Evolutionary conservation across 2,888 invertebrate species (phyloP).

Genomic region (Uropetala carovei): DNA sequence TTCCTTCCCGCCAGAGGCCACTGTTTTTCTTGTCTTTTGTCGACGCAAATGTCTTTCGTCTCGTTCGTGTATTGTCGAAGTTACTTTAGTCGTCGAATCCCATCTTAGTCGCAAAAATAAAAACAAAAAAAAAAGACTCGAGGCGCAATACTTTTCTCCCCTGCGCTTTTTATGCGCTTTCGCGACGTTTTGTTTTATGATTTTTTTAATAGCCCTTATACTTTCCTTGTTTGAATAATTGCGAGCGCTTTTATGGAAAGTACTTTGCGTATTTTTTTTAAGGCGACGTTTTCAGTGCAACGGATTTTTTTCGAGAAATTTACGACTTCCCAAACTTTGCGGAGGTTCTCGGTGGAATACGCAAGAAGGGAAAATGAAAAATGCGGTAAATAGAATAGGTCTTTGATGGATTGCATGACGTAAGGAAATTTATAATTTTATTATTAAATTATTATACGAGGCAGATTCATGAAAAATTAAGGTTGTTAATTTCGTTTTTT

Average conservation of each 20-base stretch:
- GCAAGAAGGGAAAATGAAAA: no score
- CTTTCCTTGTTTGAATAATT: neutral
- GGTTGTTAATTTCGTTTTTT: no score
- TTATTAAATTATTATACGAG: no score
- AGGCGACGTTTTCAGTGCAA: neutral
- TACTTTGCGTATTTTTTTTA: neutral
- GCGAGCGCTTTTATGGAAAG: slow-evolving; percentile 5
- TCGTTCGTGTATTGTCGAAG: neutral
- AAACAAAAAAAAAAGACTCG: neutral
- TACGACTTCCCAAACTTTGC: no score
- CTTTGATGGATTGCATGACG: no score
- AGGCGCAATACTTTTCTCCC: neutral
- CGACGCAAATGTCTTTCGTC: neutral
- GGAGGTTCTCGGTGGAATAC: no score
- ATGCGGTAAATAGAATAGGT: no score
- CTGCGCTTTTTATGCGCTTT: neutral
- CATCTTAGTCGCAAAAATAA: no score
- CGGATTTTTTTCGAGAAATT: neutral
- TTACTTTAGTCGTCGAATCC: neutral
- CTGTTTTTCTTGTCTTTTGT: neutral
- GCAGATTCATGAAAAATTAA: no score
- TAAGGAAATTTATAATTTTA: no score
- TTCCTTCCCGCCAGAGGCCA: neutral
- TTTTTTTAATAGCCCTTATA: neutral
- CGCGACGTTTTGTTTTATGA: neutral